These are phyloP conservation scores for Mimachlamys varia DNA, from an alignment of 2,888 invertebrate genomes.

Conservation along the genomic window DNA sequence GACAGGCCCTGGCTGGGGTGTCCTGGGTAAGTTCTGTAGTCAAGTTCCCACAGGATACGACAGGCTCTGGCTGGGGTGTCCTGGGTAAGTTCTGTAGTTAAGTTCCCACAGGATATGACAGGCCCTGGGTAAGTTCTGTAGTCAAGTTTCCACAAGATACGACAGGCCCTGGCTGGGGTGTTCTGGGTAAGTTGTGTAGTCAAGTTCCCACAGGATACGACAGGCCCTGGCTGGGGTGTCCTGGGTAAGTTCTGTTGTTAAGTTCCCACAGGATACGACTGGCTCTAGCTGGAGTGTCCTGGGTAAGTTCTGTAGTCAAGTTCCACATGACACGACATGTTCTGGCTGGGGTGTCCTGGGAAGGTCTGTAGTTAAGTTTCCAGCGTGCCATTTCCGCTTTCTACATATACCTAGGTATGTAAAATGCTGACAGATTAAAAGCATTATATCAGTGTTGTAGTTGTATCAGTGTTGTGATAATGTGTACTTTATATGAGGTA, in stretches of 20 bases:
- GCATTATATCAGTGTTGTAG: too few relatives aligned
- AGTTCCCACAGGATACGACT: slow-evolving; percentile 85
- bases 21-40: slow-evolving; percentile 86
- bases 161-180: slow-evolving; percentile 87
- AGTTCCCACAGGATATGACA: too few relatives aligned
- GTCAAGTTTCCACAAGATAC: slow-evolving; percentile 82
- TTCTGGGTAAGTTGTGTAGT: too few relatives aligned
- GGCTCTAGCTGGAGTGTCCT: slow-evolving; percentile 87
- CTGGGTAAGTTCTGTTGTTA: slow-evolving; percentile 86
- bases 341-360: slow-evolving; percentile 88
- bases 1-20: slow-evolving; percentile 87
- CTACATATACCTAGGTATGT: too few relatives aligned
- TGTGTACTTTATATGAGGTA: too few relatives aligned
- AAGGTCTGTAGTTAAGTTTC: slow-evolving; percentile 83
- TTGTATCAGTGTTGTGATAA: too few relatives aligned
- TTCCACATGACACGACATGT: slow-evolving; percentile 84
- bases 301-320: slow-evolving; percentile 83
- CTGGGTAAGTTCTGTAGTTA: slow-evolving; percentile 86
- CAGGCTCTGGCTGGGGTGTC: slow-evolving; percentile 86
- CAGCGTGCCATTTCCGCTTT: too few relatives aligned
- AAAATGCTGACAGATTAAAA: too few relatives aligned
- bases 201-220: slow-evolving; percentile 84
- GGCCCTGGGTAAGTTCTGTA: slow-evolving; percentile 86
- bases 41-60: slow-evolving; percentile 84
- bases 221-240: slow-evolving; percentile 86